Percentiles rank a stretch among this genome's conserved stretches.
phyloP scores from a whole-genome alignment of 2,888 invertebrate genomes.

The Chloroclysta siterata region DNA sequence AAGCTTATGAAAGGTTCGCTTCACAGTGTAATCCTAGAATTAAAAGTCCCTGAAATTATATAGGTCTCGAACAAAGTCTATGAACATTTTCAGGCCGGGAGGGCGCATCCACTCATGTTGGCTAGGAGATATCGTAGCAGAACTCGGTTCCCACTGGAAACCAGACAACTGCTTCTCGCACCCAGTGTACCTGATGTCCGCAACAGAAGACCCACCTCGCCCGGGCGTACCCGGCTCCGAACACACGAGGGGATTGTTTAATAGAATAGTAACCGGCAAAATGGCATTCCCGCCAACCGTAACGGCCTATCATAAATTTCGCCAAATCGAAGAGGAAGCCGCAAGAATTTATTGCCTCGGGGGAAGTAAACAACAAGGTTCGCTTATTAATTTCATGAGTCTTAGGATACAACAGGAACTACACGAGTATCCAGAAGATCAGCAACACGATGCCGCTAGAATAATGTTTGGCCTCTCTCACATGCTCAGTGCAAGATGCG shows the following conservation, averaged over 20 bases:
- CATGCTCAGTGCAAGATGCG: constrained; percentile 86
- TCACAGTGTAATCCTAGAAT: neutral
- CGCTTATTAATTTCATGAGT: constrained; percentile 87
- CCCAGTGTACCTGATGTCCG: constrained; percentile 87
- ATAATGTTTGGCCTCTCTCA: constrained; percentile 88
- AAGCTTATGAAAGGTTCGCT: constrained; percentile 89
- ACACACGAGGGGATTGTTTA: constrained; percentile 84
- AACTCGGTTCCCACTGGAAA: constrained; percentile 89
- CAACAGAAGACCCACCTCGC: constrained; percentile 86
- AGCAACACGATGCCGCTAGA: constrained; percentile 87
- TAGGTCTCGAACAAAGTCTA: neutral
- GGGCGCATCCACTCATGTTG: constrained; percentile 91
- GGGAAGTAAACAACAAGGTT: constrained; percentile 86
- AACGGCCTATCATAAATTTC: constrained; percentile 87
- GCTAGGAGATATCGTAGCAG: constrained; percentile 90
- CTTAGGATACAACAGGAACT: constrained; percentile 88
- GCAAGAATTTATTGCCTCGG: constrained; percentile 86
- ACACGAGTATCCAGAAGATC: constrained; percentile 87
- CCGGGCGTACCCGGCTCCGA: constrained; percentile 79
- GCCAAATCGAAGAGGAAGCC: constrained; percentile 88
- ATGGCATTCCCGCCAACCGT: constrained; percentile 86
- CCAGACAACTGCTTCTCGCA: constrained; percentile 76
- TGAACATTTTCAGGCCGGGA: constrained; percentile 85
- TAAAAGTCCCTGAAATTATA: neutral
- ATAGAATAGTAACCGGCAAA: constrained; percentile 86